phyloP scores from a whole-genome alignment of 1,140 invertebrate species.

The Dendrolimus punctatus region DNA sequence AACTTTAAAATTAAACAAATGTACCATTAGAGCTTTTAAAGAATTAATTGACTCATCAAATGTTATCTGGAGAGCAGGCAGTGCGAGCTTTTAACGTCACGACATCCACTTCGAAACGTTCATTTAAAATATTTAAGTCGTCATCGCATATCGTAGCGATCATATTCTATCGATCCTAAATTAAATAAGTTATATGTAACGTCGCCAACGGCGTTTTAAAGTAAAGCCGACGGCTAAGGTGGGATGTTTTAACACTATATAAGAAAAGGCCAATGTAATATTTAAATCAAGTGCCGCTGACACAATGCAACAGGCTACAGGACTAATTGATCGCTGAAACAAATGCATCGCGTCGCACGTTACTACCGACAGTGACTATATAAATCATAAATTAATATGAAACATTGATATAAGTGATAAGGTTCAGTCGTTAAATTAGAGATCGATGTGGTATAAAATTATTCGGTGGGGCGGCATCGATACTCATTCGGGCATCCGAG shows the following conservation, averaged over 20 bases:
- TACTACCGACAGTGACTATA: slow-evolving; percentile 15
- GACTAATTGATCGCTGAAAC: too few species aligned
- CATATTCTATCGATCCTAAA: too few species aligned
- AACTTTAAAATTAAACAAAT: not conserved
- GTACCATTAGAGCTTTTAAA: not conserved
- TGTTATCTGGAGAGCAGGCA: slow-evolving; percentile 36
- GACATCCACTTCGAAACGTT: slow-evolving; percentile 64
- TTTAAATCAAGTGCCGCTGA: too few species aligned
- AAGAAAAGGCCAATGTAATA: too few species aligned
- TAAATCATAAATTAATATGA: slow-evolving; percentile 10
- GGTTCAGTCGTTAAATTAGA: too few species aligned
- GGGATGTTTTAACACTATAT: slow-evolving; percentile 42
- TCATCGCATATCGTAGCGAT: not conserved
- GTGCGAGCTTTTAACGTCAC: slow-evolving; percentile 52
- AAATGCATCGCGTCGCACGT: too few species aligned
- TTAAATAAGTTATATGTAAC: too few species aligned
- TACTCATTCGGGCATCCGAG: not conserved
- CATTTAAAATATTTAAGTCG: slow-evolving; percentile 44
- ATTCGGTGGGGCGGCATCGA: too few species aligned
- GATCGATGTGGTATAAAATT: too few species aligned
- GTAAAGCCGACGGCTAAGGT: slow-evolving; percentile 38
- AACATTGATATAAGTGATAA: too few species aligned
- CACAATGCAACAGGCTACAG: too few species aligned
- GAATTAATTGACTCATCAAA: slow-evolving; percentile 56
- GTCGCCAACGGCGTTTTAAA: slow-evolving; percentile 19